Percentiles rank a stretch among this genome's conserved stretches.
These are phyloP conservation scores for Arbacia lixula DNA, from an alignment of 53 echinoderm and acorn worm species.

Conservation along the genomic window DNA sequence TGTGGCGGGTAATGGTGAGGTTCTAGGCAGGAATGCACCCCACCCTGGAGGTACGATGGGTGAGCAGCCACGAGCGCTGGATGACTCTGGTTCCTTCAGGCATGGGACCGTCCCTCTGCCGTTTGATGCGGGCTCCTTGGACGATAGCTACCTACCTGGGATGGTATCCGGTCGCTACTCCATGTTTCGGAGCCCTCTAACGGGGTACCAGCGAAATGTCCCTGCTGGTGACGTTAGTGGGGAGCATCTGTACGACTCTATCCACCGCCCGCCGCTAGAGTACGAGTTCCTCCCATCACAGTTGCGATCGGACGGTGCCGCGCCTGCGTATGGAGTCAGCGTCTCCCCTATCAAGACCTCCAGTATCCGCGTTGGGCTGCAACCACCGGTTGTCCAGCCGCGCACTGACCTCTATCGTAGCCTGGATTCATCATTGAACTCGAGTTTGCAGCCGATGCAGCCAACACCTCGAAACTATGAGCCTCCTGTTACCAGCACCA, in stretches of 20 bases:
- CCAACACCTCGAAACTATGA: slow-evolving; percentile 5
- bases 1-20: not conserved
- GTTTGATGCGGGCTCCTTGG: not conserved
- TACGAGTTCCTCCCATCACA: slow-evolving; percentile 43
- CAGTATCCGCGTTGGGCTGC: not conserved
- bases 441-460: slow-evolving; percentile 10
- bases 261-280: slow-evolving; percentile 7
- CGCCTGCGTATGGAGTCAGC: slow-evolving; percentile 23
- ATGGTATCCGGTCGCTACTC: not conserved
- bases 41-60: not conserved
- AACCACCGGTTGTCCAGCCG: not conserved
- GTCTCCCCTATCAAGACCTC: slow-evolving; percentile 7
- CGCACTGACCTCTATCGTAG: not conserved
- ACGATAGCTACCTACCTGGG: slow-evolving; percentile 16
- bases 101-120: not conserved
- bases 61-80: not conserved
- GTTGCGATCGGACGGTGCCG: slow-evolving; percentile 18
- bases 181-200: not conserved
- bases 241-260: slow-evolving; percentile 9
- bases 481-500: too few relatives aligned
- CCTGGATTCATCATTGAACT: slow-evolving; percentile 6
- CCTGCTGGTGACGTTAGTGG: not conserved
- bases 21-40: not conserved
- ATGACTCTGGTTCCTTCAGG: not conserved
- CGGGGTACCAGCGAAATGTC: not conserved